These are phyloP conservation scores for Spialia ferax DNA, from an alignment of 2,888 invertebrate species.

Conservation along the genomic window DNA sequence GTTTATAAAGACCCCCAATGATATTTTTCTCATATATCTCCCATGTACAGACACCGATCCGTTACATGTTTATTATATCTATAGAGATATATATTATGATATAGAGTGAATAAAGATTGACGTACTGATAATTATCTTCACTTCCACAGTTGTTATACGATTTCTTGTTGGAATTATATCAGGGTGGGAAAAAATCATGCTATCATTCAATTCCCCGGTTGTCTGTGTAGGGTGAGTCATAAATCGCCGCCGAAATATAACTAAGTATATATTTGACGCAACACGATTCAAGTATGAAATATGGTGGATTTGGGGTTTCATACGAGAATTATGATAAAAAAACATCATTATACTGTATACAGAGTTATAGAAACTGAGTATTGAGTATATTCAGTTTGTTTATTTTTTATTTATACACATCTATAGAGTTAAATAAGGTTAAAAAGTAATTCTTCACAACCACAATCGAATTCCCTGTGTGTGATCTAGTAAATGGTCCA, in stretches of 20 bases:
- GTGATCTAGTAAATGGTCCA: no score
- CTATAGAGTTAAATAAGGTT: no score
- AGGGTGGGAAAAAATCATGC: constrained; percentile 40
- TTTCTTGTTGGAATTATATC: background rate
- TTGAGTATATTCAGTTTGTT: background rate
- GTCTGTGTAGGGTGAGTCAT: constrained; percentile 25
- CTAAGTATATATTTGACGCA: constrained; percentile 36
- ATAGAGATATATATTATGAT: no score
- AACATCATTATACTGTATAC: background rate
- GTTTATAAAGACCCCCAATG: no score
- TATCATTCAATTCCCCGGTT: constrained; percentile 45
- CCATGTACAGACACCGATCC: no score
- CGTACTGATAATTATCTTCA: background rate
- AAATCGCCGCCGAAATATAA: constrained; percentile 36
- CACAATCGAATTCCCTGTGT: no score
- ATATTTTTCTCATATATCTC: no score
- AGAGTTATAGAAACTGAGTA: background rate
- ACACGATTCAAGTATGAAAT: constrained; percentile 38
- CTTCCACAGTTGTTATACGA: background rate
- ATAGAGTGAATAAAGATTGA: no score
- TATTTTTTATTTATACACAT: no score
- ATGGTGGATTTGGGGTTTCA: constrained; percentile 23
- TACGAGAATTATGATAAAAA: constrained; percentile 20
- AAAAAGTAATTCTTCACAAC: no score
- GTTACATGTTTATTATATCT: no score